Evolutionary conservation across 2,797 vertebrate genomes (phyloP), one percentile per base, ranked within the genome.

Genomic region (Mormyrus proboscirostris): DNA sequence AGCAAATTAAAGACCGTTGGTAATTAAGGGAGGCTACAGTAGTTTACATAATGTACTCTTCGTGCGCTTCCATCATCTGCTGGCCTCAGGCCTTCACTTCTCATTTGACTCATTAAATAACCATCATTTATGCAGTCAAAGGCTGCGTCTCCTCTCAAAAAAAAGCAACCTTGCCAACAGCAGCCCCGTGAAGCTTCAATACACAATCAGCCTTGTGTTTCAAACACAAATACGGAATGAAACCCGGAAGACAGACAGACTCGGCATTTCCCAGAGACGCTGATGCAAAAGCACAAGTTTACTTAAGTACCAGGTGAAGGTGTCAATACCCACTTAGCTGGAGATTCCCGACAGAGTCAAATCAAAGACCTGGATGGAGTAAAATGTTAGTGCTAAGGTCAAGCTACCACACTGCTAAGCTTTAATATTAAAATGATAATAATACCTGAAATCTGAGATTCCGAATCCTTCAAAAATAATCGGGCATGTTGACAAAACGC

Each of bases 1-100:
- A 87, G 29, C 51, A 41, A 87, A 59, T 87, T 57, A 87, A 87
- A 87, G 51, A 41, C 33, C 4, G 14, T 4, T 2, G 25, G 86
- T 87, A 87, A 87, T 87, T 59, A 59, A 38, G 14, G 33, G 86
- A 87, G 86, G 29, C 51, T 41, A 87, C 86, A 87, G 84, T 55
- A 59, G 86, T 87, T 87, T 87, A 87, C 53, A 87, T 87, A 44
- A 87, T 57, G 53, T 57, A 14, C 86, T 57, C 33, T 87, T 87
- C 29, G 8, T 87, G 86, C 33, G 2, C 41, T 59, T 87, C 51
- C 29, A 87, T 33, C 86, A 57, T n/a, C 51, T 6, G 38, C 29
- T 59, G 25, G 29, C 53, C 86, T 8, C 86, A 87, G 53, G 14
- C 7, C 86, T 53, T 38, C 84, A 2, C 14, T 51, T 38, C 86